These are phyloP conservation scores for Drosophila anomelani DNA, from an alignment of 2,888 invertebrate genomes.

Conservation along the genomic window DNA sequence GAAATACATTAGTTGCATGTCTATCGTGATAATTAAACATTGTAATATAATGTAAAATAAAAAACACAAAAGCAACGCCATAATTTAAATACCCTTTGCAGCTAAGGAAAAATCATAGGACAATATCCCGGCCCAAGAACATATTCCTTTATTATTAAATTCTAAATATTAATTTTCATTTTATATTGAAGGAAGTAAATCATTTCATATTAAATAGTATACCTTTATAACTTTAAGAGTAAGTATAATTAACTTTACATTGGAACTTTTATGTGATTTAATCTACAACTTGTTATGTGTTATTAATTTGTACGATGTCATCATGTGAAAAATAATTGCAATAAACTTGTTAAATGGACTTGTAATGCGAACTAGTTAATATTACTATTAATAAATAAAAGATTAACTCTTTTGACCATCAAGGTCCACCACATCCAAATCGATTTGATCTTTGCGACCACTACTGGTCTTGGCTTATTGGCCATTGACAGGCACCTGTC, in stretches of 20 bases:
- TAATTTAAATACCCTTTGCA: too few species aligned
- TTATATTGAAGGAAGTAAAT: too few species aligned
- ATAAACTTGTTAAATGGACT: neutral
- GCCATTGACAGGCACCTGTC: constrained; percentile 23
- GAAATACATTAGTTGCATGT: too few species aligned
- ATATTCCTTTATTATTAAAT: too few species aligned
- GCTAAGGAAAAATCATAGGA: too few species aligned
- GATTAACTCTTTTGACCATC: constrained; percentile 32
- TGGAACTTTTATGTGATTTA: neutral
- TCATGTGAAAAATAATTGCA: neutral
- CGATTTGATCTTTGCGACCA: constrained; percentile 29
- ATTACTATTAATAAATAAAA: constrained; percentile 6
- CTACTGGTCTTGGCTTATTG: constrained; percentile 34
- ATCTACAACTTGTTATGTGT: neutral
- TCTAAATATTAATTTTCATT: too few species aligned
- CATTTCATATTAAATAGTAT: too few species aligned
- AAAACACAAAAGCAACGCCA: too few species aligned
- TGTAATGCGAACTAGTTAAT: constrained; percentile 5
- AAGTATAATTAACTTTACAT: neutral
- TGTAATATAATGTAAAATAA: too few species aligned
- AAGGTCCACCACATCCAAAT: constrained; percentile 25
- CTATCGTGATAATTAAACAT: too few species aligned
- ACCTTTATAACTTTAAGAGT: neutral
- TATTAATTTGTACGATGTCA: constrained; percentile 1
- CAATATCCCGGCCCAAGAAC: too few species aligned